These are phyloP conservation scores for Sarcoramphus papa DNA, from an alignment of 2,797 vertebrate species.

Conservation along the genomic window DNA sequence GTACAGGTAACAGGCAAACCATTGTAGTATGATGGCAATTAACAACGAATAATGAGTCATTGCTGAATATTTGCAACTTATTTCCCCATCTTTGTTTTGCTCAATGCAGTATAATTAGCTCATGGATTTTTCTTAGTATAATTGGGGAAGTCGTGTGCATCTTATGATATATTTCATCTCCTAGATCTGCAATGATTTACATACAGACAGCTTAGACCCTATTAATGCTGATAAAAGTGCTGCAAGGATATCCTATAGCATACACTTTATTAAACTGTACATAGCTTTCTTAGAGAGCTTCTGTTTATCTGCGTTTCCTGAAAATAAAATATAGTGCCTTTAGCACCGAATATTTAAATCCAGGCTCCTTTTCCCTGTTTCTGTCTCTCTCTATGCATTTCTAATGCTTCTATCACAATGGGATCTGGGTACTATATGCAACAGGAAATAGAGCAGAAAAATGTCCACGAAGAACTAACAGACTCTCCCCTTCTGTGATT, in stretches of 20 bases:
- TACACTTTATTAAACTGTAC: slow-evolving; percentile 55
- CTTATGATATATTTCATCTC: not conserved
- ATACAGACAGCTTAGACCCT: slow-evolving; percentile 52
- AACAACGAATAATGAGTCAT: not conserved
- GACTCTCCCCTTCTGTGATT: not conserved
- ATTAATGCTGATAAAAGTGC: slow-evolving; percentile 34
- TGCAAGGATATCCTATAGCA: slow-evolving; percentile 22
- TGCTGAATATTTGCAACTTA: not conserved
- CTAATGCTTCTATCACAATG: slow-evolving; percentile 49
- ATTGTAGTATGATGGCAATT: not conserved
- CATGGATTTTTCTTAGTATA: not conserved
- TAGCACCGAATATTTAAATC: slow-evolving; percentile 59
- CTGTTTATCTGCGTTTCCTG: slow-evolving; percentile 18
- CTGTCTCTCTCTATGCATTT: slow-evolving; percentile 47
- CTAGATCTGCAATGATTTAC: slow-evolving; percentile 38
- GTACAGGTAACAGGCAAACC: not conserved
- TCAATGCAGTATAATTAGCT: not conserved
- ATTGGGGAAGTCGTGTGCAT: not conserved
- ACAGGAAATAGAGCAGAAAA: slow-evolving; percentile 56
- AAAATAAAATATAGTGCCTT: slow-evolving; percentile 45
- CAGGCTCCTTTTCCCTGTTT: slow-evolving; percentile 3
- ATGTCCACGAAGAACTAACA: not conserved
- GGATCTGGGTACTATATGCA: slow-evolving; percentile 23
- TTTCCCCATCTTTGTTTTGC: not conserved
- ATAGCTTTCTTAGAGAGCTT: not conserved